phyloP scores from a whole-genome alignment of 2,797 vertebrate genomes.

The Peromyscus nudipes region DNA sequence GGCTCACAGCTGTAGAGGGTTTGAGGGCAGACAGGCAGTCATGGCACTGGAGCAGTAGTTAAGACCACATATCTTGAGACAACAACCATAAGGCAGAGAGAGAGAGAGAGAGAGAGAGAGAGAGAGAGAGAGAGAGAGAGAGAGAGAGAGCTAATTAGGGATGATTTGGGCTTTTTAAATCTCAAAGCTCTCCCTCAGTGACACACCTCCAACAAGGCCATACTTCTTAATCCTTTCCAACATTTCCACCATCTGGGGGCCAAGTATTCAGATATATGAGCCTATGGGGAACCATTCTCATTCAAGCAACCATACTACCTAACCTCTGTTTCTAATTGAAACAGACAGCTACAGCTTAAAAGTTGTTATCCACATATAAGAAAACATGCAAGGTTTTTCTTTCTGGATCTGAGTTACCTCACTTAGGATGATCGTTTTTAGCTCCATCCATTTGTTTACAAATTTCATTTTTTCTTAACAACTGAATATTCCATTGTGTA shows the following conservation, averaged over 20 bases:
- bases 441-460: background rate
- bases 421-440: background rate
- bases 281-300: background rate
- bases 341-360: background rate
- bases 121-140: background rate
- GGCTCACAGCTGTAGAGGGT: background rate
- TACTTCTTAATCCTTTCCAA: background rate
- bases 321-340: background rate
- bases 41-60: background rate
- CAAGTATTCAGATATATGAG: background rate
- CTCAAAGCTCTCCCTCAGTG: background rate
- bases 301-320: background rate
- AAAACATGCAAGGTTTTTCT: background rate
- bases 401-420: background rate
- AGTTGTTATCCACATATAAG: background rate
- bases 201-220: background rate
- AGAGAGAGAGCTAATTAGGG: background rate
- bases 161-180: background rate
- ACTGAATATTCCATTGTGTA: background rate
- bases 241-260: background rate
- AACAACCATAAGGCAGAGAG: background rate
- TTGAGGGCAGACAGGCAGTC: background rate
- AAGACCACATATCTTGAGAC: background rate
- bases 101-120: background rate
- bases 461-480: background rate